Evolutionary conservation across 2,888 invertebrate genomes (phyloP).

Genomic region (Protula sp.): DNA sequence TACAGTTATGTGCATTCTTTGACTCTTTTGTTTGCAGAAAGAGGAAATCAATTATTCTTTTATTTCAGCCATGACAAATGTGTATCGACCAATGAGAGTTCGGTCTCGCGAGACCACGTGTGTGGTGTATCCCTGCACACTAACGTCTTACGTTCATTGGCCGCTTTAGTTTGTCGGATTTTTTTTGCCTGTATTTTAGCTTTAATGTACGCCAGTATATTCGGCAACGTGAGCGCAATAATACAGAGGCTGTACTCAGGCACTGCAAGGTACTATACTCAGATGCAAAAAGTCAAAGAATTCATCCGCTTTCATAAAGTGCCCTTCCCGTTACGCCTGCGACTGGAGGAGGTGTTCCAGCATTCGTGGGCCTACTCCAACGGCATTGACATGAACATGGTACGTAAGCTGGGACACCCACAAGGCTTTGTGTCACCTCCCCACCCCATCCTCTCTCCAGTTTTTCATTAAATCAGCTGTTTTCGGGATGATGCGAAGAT

Average conservation of each 20-base stretch:
- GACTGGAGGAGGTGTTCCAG: conserved; percentile 96
- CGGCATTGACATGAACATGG: conserved; percentile 97
- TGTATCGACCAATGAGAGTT: too few species aligned
- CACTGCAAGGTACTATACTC: conserved; percentile 95
- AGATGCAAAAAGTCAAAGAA: conserved; percentile 92
- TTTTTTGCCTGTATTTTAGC: too few species aligned
- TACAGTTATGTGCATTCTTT: too few species aligned
- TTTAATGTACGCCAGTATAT: conserved; percentile 98
- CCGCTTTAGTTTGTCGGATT: too few species aligned
- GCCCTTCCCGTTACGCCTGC: conserved; percentile 89
- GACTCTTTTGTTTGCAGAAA: too few species aligned
- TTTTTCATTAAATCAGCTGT: too few species aligned
- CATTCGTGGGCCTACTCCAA: conserved; percentile 99
- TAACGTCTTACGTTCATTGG: too few species aligned
- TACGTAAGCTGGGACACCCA: conserved; percentile 25
- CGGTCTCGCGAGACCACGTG: too few species aligned
- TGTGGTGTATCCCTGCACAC: too few species aligned
- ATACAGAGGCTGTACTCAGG: conserved; percentile 96
- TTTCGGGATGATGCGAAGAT: too few species aligned
- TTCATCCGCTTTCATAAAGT: conserved; percentile 99
- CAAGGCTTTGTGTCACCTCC: not conserved
- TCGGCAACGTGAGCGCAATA: conserved; percentile 97
- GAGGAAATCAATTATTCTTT: too few species aligned
- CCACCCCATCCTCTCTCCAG: not conserved
- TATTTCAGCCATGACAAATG: too few species aligned